Conservation (phyloP, 2,113 vertebrate species). For the Scolopax mira region DNA sequence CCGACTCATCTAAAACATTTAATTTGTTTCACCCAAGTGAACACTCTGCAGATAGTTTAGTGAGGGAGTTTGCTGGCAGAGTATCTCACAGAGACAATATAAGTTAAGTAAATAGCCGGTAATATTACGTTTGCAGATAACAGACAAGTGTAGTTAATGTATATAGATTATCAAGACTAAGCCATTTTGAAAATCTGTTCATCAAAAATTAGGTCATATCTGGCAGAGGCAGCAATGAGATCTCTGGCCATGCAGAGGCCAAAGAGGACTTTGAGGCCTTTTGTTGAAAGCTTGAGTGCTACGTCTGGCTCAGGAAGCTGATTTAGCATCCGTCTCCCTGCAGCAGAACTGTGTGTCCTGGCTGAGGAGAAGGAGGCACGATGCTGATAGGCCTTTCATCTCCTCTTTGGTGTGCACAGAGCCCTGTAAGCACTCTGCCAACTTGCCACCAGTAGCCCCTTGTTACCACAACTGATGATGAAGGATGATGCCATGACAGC, state of each 20-base stretch:
- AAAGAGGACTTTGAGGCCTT: not conserved
- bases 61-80: not conserved
- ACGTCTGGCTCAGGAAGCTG: not conserved
- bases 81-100: not conserved
- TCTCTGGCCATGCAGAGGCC: not conserved
- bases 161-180: not conserved
- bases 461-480: not conserved
- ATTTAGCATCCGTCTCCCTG: not conserved
- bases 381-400: not conserved
- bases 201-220: not conserved
- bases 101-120: not conserved
- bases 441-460: not conserved
- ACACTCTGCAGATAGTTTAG: not conserved
- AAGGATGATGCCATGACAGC: not conserved
- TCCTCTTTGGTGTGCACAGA: not conserved
- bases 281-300: not conserved
- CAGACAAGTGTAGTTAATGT: not conserved
- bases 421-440: not conserved
- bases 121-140: not conserved
- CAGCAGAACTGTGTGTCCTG: not conserved
- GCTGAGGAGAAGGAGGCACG: not conserved
- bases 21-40: not conserved
- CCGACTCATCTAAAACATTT: not conserved
- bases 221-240: not conserved
- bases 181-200: not conserved